These are phyloP conservation scores for Perca fluviatilis DNA, from an alignment of 2,113 vertebrate species.

Conservation along the genomic window DNA sequence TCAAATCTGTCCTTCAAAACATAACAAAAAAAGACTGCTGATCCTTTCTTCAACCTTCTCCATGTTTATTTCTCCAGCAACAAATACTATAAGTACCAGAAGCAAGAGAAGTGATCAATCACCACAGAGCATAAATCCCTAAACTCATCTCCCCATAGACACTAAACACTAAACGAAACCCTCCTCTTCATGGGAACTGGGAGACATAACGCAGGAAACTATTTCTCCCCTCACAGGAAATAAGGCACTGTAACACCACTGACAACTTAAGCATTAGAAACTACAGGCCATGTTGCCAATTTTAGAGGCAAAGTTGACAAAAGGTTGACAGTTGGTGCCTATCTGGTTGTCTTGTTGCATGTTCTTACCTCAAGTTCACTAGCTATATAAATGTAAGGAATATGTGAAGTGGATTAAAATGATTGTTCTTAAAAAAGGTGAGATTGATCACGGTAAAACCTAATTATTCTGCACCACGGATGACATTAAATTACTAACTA, in stretches of 20 bases:
- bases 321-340: no score
- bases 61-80: background rate
- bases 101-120: background rate
- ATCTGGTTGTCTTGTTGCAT: background rate
- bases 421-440: background rate
- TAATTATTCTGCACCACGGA: background rate
- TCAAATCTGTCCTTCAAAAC: background rate
- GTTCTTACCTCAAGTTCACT: background rate
- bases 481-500: background rate
- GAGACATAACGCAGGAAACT: background rate
- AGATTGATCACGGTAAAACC: background rate
- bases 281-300: background rate
- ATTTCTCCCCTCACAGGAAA: background rate
- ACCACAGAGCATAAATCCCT: background rate
- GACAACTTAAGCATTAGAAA: background rate
- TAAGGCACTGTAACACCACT: background rate
- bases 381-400: background rate
- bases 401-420: background rate
- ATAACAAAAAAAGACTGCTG: background rate
- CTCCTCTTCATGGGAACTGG: constrained; percentile 21
- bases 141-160: background rate
- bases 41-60: background rate
- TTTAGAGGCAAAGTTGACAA: background rate
- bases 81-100: background rate
- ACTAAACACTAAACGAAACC: background rate